Conservation (phyloP, 2,797 vertebrate species). For the Melopsittacus undulatus region DNA sequence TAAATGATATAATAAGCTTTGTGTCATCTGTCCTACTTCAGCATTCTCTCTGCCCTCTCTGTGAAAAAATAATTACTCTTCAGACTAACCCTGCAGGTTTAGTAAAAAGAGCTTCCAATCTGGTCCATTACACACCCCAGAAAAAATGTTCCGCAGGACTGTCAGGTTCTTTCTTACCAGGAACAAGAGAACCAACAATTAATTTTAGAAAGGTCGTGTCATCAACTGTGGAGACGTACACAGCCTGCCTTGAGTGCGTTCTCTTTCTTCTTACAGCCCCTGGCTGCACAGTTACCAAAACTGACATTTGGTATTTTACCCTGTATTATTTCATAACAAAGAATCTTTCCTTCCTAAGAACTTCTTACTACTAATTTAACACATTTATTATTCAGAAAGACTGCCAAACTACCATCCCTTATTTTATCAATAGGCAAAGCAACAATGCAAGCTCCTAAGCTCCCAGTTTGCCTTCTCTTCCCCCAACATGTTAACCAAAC, state of each 20-base stretch:
- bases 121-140: conserved; percentile 24
- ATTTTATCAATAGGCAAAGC: neutral
- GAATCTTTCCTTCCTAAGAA: neutral
- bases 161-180: neutral
- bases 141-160: conserved; percentile 49
- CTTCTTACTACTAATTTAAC: neutral
- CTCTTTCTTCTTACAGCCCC: neutral
- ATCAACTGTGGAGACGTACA: neutral
- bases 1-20: conserved; percentile 3
- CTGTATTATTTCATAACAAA: neutral
- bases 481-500: neutral
- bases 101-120: conserved; percentile 41
- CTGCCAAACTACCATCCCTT: neutral
- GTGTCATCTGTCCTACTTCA: neutral
- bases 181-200: neutral
- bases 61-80: conserved; percentile 39
- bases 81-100: conserved; percentile 22
- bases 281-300: neutral
- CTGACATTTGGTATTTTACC: neutral
- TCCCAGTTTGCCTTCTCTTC: neutral
- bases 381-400: neutral
- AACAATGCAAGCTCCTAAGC: neutral
- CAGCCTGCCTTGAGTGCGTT: neutral
- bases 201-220: neutral
- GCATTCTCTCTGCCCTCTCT: neutral